These are phyloP conservation scores for Strix aluco DNA, from an alignment of 2,113 vertebrate genomes.

Conservation along the genomic window DNA sequence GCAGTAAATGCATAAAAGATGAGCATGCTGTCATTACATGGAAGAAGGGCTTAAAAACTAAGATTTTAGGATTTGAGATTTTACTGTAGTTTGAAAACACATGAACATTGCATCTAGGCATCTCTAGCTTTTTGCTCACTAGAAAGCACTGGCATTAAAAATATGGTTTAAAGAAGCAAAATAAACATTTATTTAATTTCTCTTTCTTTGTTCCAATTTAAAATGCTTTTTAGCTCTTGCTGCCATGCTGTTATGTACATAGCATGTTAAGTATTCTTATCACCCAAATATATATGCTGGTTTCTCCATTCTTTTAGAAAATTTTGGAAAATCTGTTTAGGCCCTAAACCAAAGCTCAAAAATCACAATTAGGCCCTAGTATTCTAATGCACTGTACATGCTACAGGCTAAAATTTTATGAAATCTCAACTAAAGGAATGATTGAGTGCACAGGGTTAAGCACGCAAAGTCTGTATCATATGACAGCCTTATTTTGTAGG, in stretches of 20 bases:
- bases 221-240: background rate
- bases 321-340: background rate
- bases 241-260: background rate
- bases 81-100: background rate
- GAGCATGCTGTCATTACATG: background rate
- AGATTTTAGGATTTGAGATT: background rate
- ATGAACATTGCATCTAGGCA: background rate
- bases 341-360: background rate
- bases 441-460: rapidly evolving
- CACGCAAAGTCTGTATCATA: background rate
- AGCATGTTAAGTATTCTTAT: background rate
- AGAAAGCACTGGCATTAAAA: background rate
- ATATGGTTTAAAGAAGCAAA: background rate
- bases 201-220: background rate
- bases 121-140: background rate
- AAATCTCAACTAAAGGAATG: background rate
- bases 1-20: background rate
- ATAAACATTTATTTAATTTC: background rate
- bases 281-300: background rate
- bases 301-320: background rate
- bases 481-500: background rate
- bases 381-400: background rate
- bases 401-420: background rate
- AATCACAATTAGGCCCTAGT: background rate
- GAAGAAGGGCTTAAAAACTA: background rate